Evolutionary conservation across 2,113 vertebrate genomes (phyloP).

Genomic region (Sinocyclocheilus anophthalmus): DNA sequence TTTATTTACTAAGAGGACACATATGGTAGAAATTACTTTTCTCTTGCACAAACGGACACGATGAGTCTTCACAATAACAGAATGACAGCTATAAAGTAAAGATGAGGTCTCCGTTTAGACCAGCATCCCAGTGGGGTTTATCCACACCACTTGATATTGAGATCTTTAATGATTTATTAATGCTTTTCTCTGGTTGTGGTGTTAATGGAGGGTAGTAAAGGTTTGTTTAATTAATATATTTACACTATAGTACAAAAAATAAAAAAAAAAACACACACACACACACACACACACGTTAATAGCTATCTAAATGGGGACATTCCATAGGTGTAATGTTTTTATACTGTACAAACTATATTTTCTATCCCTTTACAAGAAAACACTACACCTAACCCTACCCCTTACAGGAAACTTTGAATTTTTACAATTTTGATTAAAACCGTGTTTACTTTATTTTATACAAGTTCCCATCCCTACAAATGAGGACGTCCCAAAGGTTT

Average conservation of each 20-base stretch:
- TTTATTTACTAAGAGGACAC: constrained; percentile 23
- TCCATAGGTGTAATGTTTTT: too few relatives aligned
- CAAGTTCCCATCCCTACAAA: too few relatives aligned
- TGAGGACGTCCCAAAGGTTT: too few relatives aligned
- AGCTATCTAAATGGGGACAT: too few relatives aligned
- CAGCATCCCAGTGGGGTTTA: background rate
- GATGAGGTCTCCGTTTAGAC: background rate
- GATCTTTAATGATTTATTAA: constrained; percentile 6
- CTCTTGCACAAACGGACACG: constrained; percentile 28
- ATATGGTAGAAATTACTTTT: constrained; percentile 20
- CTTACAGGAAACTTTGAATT: too few relatives aligned
- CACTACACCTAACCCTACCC: too few relatives aligned
- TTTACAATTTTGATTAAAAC: too few relatives aligned
- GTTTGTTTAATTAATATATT: background rate
- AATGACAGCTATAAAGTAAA: background rate
- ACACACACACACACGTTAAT: too few relatives aligned
- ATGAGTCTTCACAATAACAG: constrained; percentile 9
- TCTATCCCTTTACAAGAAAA: too few relatives aligned
- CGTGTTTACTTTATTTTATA: too few relatives aligned
- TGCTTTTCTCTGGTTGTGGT: background rate
- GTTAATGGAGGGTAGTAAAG: background rate
- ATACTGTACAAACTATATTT: too few relatives aligned
- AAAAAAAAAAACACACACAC: too few relatives aligned
- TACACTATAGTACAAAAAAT: background rate
- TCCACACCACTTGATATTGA: background rate